Conservation (phyloP, 2,797 vertebrate species). For the Semotilus atromaculatus region DNA sequence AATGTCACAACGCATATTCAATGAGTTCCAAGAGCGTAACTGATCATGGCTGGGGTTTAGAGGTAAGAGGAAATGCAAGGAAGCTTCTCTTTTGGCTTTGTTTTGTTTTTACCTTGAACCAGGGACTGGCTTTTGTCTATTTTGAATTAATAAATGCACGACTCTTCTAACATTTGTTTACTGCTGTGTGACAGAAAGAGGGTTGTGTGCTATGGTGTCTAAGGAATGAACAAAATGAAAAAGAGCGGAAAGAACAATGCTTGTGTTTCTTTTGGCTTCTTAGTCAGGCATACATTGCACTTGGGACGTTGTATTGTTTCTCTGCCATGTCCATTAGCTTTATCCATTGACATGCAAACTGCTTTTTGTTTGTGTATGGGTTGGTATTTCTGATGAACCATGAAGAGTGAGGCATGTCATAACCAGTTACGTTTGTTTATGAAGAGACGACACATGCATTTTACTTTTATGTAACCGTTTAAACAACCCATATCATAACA, state of each 20-base stretch:
- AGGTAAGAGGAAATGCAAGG: conserved; percentile 30
- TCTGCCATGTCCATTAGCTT: conserved; percentile 1
- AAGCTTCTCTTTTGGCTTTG: conserved; percentile 14
- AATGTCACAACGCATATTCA: background rate
- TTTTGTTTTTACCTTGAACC: conserved; percentile 29
- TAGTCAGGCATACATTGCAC: conserved; percentile 38
- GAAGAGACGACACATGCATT: background rate
- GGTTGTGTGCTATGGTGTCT: conserved; percentile 50
- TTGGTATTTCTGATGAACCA: background rate
- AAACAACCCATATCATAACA: background rate
- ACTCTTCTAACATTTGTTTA: conserved; percentile 63
- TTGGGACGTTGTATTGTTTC: conserved; percentile 45
- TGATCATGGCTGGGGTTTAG: conserved; percentile 36
- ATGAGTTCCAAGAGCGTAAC: background rate
- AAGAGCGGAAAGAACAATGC: conserved; percentile 40
- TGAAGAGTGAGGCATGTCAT: conserved; percentile 4
- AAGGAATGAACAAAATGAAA: conserved; percentile 56
- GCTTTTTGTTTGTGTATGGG: background rate
- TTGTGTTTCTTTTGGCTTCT: conserved; percentile 34
- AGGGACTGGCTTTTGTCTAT: conserved; percentile 56
- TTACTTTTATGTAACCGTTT: background rate
- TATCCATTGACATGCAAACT: background rate
- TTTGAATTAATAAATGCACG: conserved; percentile 67
- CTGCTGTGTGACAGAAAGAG: conserved; percentile 56
- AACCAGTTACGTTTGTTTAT: background rate